Evolutionary conservation across 2,797 vertebrate genomes (phyloP), one percentile per base, ranked within the genome.

Genomic region (Eulemur coronatus): DNA sequence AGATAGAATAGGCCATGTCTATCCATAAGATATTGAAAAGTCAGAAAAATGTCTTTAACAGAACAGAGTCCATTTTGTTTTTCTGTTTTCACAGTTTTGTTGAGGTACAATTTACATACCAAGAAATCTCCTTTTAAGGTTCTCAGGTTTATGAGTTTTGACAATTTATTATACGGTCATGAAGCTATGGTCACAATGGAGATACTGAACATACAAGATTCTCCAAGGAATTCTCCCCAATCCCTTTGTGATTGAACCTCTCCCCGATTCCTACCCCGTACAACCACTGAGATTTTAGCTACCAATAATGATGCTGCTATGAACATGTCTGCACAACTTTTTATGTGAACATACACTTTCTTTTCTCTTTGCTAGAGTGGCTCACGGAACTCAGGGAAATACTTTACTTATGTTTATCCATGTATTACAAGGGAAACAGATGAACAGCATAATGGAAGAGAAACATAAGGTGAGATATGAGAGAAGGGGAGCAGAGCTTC

Each of bases 241-340:
- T 22, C 1, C 6, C 22, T 46, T 14, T 52, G 75, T 52, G 30
- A 15, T 46, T n/a, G 24, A 15, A 55, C 6, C 4, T n/a, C n/a
- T 48, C 7, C 4, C 1, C 24, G 13, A 20, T 33, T 70, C 13
- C 26, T 41, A 6, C 0, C 12, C 24, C 9, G 11, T 9, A 52
- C 33, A 87, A 38, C 6, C 50, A 79, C 28, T 46, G 22, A 70
- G 35, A 63, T 70, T 81, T 52, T 73, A 30, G 10, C 30, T 81
- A 33, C 9, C 5, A 41, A 43, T 30, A 73, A 81, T 73, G 80
- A 73, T 43, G 17, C 43, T 82, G 28, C 15, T 63, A 12, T 65
- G 35, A 65, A 65, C 22, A 73, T 30, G 73, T 14, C 20, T n/a
- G 3, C 26, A 9, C 26, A 93, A 17, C 20, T 59, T 5, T 70